Evolutionary conservation across 1,140 invertebrate species (phyloP).

Genomic region (Meloidogyne floridensis): DNA sequence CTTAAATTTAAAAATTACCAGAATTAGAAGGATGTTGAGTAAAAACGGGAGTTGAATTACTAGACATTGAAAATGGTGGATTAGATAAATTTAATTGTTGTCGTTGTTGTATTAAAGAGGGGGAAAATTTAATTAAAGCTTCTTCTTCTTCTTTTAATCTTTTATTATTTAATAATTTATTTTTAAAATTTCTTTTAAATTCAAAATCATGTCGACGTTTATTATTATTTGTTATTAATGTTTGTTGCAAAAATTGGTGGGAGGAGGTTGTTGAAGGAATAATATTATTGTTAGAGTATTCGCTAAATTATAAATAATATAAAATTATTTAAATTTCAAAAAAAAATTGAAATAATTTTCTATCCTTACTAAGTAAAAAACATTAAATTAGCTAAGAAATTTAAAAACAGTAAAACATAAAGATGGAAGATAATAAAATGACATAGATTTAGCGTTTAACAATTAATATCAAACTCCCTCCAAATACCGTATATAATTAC

Average conservation of each 20-base stretch:
- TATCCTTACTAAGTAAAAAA: no score
- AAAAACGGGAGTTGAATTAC: background rate
- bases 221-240: background rate
- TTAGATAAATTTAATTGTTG: background rate
- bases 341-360: no score
- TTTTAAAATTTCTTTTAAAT: background rate
- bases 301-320: no score
- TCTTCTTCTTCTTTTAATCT: background rate
- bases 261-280: background rate
- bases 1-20: background rate
- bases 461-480: no score
- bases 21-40: background rate
- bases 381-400: no score
- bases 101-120: background rate
- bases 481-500: no score
- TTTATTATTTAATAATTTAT: conserved; percentile 10
- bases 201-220: background rate
- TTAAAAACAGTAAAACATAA: no score
- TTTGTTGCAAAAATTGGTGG: no score
- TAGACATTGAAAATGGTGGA: background rate
- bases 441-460: no score
- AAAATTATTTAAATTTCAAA: no score
- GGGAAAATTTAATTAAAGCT: no score
- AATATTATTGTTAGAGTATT: background rate
- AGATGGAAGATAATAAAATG: no score